Evolutionary conservation across 2,888 invertebrate genomes (phyloP).

Genomic region (Amphipyra tragopoginis): DNA sequence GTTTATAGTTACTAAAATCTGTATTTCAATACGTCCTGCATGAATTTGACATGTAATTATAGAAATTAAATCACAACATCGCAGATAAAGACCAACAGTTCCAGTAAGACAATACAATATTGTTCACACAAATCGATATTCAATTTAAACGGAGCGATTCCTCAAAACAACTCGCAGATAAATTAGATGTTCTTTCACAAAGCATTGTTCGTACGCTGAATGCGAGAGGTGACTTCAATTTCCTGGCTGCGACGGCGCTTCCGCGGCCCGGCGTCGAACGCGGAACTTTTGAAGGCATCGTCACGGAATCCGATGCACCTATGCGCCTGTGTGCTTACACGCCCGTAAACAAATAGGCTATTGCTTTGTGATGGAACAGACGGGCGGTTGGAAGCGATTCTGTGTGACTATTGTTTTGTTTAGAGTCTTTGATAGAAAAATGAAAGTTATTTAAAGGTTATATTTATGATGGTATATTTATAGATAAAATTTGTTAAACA

Average conservation of each 20-base stretch:
- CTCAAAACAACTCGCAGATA: constrained; percentile 84
- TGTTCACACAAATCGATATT: constrained; percentile 81
- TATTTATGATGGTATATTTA: too few species aligned
- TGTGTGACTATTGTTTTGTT: background rate
- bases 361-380: constrained; percentile 62
- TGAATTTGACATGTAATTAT: constrained; percentile 25
- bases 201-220: constrained; percentile 83
- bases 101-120: constrained; percentile 65
- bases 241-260: constrained; percentile 80
- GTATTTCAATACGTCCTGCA: background rate
- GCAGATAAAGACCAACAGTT: constrained; percentile 49
- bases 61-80: constrained; percentile 43
- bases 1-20: background rate
- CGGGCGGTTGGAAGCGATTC: constrained; percentile 30
- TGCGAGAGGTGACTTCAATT: constrained; percentile 87
- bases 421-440: background rate
- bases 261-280: constrained; percentile 76
- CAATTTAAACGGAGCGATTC: constrained; percentile 82
- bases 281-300: constrained; percentile 83
- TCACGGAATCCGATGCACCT: constrained; percentile 84
- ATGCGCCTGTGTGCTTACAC: constrained; percentile 78
- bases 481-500: background rate
- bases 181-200: constrained; percentile 89
- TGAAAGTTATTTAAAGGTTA: background rate
- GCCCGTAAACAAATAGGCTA: constrained; percentile 82